Conservation (phyloP, 2,797 vertebrate species). For the Spatula clypeata region DNA sequence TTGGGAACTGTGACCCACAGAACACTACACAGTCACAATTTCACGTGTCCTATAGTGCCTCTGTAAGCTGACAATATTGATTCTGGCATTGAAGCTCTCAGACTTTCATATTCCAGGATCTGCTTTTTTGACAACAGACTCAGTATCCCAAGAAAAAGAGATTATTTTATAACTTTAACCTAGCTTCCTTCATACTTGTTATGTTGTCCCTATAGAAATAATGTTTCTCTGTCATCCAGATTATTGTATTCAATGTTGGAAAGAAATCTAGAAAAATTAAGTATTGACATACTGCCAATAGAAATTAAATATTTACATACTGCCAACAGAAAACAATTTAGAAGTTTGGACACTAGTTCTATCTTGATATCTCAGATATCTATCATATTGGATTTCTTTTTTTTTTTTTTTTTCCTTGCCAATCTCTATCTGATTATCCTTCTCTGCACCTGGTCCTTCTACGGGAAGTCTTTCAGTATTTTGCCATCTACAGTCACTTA, state of each 20-base stretch:
- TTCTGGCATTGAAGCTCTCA: background rate
- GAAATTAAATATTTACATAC: background rate
- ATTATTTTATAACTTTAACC: background rate
- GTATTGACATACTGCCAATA: background rate
- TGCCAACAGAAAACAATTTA: background rate
- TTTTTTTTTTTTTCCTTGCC: background rate
- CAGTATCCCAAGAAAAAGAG: background rate
- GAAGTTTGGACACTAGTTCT: background rate
- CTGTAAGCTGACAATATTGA: background rate
- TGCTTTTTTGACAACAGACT: background rate
- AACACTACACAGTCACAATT: background rate
- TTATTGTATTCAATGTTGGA: background rate
- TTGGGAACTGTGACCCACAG: background rate
- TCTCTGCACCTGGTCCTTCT: background rate
- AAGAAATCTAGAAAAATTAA: background rate
- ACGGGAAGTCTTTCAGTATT: background rate
- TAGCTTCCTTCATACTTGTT: background rate
- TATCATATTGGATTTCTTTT: too few species aligned
- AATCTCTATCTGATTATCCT: background rate
- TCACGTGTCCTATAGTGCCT: background rate
- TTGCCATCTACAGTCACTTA: background rate
- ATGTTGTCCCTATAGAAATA: background rate
- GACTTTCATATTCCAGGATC: background rate
- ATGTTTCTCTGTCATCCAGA: background rate
- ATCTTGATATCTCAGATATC: background rate